These are phyloP conservation scores for Stylophora pistillata DNA, from an alignment of 64 coral and sea anemone species.

Conservation along the genomic window DNA sequence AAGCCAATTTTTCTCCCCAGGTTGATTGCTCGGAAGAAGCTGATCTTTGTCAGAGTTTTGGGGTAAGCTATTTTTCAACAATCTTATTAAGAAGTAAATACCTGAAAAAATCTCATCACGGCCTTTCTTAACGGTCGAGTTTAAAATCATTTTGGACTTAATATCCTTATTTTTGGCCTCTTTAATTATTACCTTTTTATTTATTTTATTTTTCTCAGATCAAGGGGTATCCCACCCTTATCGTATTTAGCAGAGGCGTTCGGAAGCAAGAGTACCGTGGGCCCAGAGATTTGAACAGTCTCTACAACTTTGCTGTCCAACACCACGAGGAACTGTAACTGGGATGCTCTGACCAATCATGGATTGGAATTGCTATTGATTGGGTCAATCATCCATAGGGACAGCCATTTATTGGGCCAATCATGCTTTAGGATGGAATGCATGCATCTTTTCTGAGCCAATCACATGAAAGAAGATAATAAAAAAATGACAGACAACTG, in stretches of 20 bases:
- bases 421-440: too few relatives aligned
- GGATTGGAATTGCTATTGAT: background rate
- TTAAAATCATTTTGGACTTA: too few relatives aligned
- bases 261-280: constrained; percentile 85
- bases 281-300: constrained; percentile 70
- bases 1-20: constrained; percentile 3
- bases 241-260: constrained; percentile 64
- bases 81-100: too few relatives aligned
- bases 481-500: too few relatives aligned
- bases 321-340: constrained; percentile 73
- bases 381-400: too few relatives aligned
- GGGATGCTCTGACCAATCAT: background rate
- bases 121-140: background rate
- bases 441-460: too few relatives aligned
- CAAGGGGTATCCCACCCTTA: constrained; percentile 65
- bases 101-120: background rate
- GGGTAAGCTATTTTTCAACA: constrained; percentile 22
- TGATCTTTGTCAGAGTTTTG: constrained; percentile 61
- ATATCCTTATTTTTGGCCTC: background rate
- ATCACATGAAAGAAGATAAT: too few relatives aligned
- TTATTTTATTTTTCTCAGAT: constrained; percentile 32
- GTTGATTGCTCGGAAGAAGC: constrained; percentile 82
- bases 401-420: too few relatives aligned
- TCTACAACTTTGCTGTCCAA: constrained; percentile 77
- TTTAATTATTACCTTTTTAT: background rate